phyloP scores from a whole-genome alignment of 2,888 invertebrate species.

The Xylota segnis region DNA sequence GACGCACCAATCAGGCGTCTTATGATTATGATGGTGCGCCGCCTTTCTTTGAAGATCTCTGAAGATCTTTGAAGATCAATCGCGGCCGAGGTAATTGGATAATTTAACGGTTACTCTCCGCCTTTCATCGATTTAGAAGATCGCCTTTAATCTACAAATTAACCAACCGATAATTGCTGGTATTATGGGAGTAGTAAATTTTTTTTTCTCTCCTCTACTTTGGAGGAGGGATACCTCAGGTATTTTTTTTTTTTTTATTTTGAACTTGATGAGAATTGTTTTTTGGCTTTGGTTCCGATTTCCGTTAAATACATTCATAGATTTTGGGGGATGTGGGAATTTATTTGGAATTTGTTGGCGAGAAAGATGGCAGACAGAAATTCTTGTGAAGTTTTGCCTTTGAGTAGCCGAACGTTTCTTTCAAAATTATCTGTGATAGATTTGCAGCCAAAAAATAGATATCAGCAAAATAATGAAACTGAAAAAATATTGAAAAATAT shows the following conservation, averaged over 20 bases:
- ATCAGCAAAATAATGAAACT: too few species aligned
- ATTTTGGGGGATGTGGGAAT: constrained; percentile 7
- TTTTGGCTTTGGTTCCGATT: constrained; percentile 20
- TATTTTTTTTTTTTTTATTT: background rate
- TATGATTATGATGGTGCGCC: constrained; percentile 60
- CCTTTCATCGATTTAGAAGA: constrained; percentile 50
- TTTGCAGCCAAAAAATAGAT: constrained; percentile 1
- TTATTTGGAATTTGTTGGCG: constrained; percentile 25
- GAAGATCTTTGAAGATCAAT: constrained; percentile 69
- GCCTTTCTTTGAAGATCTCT: constrained; percentile 60
- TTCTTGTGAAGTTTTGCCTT: background rate
- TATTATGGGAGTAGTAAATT: constrained; percentile 47
- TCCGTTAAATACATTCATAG: background rate
- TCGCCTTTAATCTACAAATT: constrained; percentile 66
- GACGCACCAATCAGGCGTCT: constrained; percentile 63
- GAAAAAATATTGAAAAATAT: too few species aligned
- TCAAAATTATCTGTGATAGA: background rate
- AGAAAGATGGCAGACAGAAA: background rate
- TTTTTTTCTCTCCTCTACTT: background rate
- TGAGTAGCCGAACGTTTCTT: background rate
- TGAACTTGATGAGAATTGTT: constrained; percentile 4
- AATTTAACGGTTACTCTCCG: constrained; percentile 58
- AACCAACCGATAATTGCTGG: constrained; percentile 59
- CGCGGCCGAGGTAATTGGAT: constrained; percentile 56
- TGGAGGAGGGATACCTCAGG: background rate